Evolutionary conservation across 2,113 vertebrate genomes (phyloP), one percentile per base, ranked within the genome.

Genomic region (Siniperca knerii): DNA sequence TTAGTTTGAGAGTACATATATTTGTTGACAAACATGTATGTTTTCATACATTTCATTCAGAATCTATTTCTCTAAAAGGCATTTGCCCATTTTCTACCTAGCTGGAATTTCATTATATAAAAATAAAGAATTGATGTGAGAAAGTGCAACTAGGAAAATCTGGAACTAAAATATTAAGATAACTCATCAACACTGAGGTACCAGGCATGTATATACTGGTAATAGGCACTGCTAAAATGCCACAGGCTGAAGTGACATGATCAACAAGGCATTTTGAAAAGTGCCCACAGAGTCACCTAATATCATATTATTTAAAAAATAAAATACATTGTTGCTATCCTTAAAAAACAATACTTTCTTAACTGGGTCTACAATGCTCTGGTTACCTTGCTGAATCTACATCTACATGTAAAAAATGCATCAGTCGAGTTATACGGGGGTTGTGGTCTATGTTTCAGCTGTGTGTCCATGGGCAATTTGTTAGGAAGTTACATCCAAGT

Each of bases 391-490:
- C 65, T 79, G 65, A 69, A 79, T 66, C 44, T 52, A 58, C 58
- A 78, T 75, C 46, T 50, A 46, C 3, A 16, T 65, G 29, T 29
- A 29, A 29, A 29, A 29, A 58, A 75, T 79, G 50, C n/a, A 83
- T 79, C 40, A 75, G 70, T 57, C 44, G 73, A 69, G 62, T 78
- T 67, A 48, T 66, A 66, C 68, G 54, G 25, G 48, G 55, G 62
- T 68, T 82, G 35, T 37, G 42, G 73, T 75, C 64, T 78, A 79
- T 82, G 69, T 75, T 61, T 83, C 80, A 87, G 64, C 70, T 70
- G 29, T 65, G n/a, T 79, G 65, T 66, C 72, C 40, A 76, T 42
- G 23, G 42, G 33, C 74, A 72, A 48, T 57, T 81, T 76, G 60
- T 64, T 40, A 57, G n/a, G 29, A 65, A 48, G 57, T 35, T 66